Percentiles rank a stretch among this genome's conserved stretches.
These are phyloP conservation scores for Bombylius major DNA, from an alignment of 2,888 invertebrate genomes.

Conservation along the genomic window DNA sequence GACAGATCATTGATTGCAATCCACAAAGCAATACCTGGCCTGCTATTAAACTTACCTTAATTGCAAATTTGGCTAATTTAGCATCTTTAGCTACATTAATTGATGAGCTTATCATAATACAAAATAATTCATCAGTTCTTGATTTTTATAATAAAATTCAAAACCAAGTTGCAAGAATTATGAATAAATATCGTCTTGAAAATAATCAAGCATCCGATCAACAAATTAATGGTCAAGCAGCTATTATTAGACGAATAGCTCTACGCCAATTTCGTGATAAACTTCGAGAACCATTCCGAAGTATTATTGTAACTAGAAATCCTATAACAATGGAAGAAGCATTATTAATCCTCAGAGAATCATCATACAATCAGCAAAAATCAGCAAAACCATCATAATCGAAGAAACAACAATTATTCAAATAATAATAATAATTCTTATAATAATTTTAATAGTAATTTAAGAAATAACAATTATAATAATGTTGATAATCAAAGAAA, in stretches of 20 bases:
- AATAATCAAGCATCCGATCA: not conserved
- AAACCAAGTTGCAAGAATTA: not conserved
- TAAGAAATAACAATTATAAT: not conserved
- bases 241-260: not conserved
- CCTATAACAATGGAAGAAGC: not conserved
- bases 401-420: no score
- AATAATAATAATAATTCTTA: no score
- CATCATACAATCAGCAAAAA: not conserved
- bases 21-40: not conserved
- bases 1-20: not conserved
- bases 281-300: not conserved
- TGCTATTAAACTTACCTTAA: not conserved
- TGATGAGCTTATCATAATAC: not conserved
- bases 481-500: not conserved
- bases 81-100: not conserved
- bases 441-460: no score
- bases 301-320: not conserved
- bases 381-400: no score
- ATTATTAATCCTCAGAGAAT: not conserved
- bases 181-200: not conserved
- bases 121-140: not conserved
- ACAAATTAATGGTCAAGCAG: not conserved
- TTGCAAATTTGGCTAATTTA: not conserved
- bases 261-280: not conserved
- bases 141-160: conserved; percentile 1